Base-by-base conservation (phyloP, 1,140 invertebrate species). In the Musca vetustissima region DNA sequence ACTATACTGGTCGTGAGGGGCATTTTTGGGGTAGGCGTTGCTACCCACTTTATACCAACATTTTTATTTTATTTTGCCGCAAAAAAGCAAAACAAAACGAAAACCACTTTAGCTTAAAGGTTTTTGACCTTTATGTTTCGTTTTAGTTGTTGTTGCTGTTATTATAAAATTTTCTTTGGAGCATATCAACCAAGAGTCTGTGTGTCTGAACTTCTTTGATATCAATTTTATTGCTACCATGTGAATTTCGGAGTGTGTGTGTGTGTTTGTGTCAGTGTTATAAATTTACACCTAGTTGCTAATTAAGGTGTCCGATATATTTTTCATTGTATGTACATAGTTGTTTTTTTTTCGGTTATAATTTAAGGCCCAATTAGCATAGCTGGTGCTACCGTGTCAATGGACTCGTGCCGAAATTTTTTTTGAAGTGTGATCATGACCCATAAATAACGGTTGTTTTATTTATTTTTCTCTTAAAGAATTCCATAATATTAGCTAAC, bases 81-180 rank as follows among this genome's bases (percentile, higher is more conserved):
- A n/a, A n/a, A n/a, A n/a, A n/a, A n/a, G n/a, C n/a, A n/a, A n/a
- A n/a, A n/a, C n/a, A n/a, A n/a, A n/a, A n/a, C n/a, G n/a, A 32
- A 32, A 32, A 32, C 53, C 53, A 24, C 52, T 24, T n/a, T 24
- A 55, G 24, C 24, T 55, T 2, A 25, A 25, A 55, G 53, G 21
- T 55, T 55, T 55, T 55, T 55, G 53, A 55, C 53, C 53, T 55
- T 24, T 55, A 49, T 15, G 9, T 15, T n/a, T n/a, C n/a, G n/a
- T n/a, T n/a, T n/a, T n/a, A n/a, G n/a, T 49, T 49, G 48, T 49
- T 49, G 48, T 19, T 15, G 15, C 6, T 9, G 15, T 49, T 15
- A 4, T 49, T 49, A 49, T 6, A 9, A n/a, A 19, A 24, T 55
- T 55, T 55, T 15, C 6, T 25, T 55, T 55, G 24, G 24, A 28